Percentiles rank a stretch among this genome's conserved stretches.
These are phyloP conservation scores for Amphimedon queenslandica DNA, from an alignment of 37 sponge, comb jelly and placozoan species.

Conservation along the genomic window DNA sequence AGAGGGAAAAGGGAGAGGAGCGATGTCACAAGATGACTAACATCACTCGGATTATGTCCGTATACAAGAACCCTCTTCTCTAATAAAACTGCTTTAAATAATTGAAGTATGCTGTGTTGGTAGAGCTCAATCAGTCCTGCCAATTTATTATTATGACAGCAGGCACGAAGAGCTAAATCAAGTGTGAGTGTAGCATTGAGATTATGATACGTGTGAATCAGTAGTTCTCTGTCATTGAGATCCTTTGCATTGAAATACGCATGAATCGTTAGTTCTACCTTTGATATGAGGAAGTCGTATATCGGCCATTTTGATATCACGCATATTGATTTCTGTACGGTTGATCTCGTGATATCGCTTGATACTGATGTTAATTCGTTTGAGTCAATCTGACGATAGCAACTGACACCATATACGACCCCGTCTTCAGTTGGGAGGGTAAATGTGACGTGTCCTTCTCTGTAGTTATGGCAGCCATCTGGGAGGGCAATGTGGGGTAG, in stretches of 20 bases:
- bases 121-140: conserved; percentile 11
- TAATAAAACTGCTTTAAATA: conserved; percentile 62
- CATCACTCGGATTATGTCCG: conserved; percentile 21
- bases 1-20: conserved; percentile 53
- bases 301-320: conserved; percentile 44
- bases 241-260: conserved; percentile 75
- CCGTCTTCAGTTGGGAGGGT: conserved; percentile 6
- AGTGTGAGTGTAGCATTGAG: conserved; percentile 16
- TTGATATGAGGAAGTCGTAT: conserved; percentile 56
- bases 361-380: conserved; percentile 1
- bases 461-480: conserved; percentile 77
- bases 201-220: conserved; percentile 33
- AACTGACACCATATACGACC: conserved; percentile 49
- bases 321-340: conserved; percentile 73
- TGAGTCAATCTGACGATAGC: conserved; percentile 60
- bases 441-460: conserved; percentile 58
- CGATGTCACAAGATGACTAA: conserved; percentile 22
- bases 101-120: conserved; percentile 45
- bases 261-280: conserved; percentile 56
- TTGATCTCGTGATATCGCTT: conserved; percentile 45
- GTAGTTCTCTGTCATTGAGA: conserved; percentile 40
- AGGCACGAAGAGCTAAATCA: background rate
- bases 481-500: conserved; percentile 65
- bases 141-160: conserved; percentile 6
- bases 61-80: conserved; percentile 50